These are phyloP conservation scores for Phocoena sinus DNA, from an alignment of 2,113 vertebrate species.

Conservation along the genomic window DNA sequence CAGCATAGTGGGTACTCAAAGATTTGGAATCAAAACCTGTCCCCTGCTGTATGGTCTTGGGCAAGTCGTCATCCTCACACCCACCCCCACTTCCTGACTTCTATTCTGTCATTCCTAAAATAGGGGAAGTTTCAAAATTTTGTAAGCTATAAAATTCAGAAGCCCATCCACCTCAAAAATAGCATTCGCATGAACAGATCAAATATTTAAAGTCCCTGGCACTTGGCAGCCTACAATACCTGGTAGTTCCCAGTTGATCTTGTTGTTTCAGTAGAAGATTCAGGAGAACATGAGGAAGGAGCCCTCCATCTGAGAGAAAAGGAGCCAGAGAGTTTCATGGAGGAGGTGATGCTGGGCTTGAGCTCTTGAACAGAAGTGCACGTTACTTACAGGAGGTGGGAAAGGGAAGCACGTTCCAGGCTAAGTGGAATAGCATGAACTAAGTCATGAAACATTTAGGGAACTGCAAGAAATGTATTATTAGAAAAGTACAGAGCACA, in stretches of 20 bases:
- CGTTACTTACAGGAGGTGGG: neutral
- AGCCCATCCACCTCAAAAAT: neutral
- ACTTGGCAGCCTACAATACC: neutral
- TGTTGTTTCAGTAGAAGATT: neutral
- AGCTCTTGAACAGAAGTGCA: neutral
- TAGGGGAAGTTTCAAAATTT: neutral
- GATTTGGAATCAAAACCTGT: too few species aligned
- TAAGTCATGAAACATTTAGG: neutral
- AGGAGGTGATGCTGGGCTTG: neutral
- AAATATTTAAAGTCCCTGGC: neutral
- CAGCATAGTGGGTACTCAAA: fast-evolving
- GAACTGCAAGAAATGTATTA: too few species aligned
- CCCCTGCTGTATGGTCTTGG: neutral
- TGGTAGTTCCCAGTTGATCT: too few species aligned
- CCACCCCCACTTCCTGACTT: neutral
- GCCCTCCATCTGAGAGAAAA: neutral
- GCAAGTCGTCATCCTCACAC: neutral
- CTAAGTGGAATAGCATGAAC: too few species aligned
- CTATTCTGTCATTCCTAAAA: neutral
- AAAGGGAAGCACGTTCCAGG: neutral
- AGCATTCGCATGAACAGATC: fast-evolving
- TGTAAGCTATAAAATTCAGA: neutral
- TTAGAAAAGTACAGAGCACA: fast-evolving
- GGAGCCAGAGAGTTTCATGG: neutral
- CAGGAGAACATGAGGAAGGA: neutral